Evolutionary conservation across 2,797 vertebrate genomes (phyloP), one percentile per base, ranked within the genome.

Genomic region (Lepus townsendii): DNA sequence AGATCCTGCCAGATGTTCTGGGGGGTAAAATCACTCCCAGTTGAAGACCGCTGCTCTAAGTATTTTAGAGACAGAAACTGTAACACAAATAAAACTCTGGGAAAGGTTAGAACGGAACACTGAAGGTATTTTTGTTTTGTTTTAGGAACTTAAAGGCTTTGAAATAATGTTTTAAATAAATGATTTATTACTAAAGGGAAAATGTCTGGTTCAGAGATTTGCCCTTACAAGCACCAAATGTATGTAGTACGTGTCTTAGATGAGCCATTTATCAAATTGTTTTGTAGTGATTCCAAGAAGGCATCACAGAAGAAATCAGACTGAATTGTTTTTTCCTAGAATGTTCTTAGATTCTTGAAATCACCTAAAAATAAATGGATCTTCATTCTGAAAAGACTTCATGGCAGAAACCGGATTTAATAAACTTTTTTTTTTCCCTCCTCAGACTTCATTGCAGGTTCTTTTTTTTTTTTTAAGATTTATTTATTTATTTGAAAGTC

Each of bases 291-390:
- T 73, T 95, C 84, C 50, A 76, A 63, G n/a, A 22, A 77, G 10
- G 7, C 14, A 66, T 96, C 63, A 73, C 22, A 92, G 66, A 83
- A 79, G 63, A 92, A 89, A 76, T 71, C 38, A 80, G 42, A 73
- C 50, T 78, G 78, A 83, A 73, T 95, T 50, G n/a, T 60, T 95
- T 73, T 66, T 76, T 60, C 14, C 32, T 88, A 65, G 32, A 93
- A 72, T 69, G 78, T 80, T 76, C 90, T 94, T 96, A 96, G 63
- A 1, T 90, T 94, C 47, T 54, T 83, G 75, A 96, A 88, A 86
- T 57, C 22, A 90, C 30, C 84, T 75, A 47, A 82, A 96, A 93
- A 35, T 92, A 75, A 96, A 86, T 20, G 30, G 52, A 73, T 93
- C 50, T 92, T 83, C 92, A 77, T 95, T 92, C 94, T 38, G 50